Evolutionary conservation across 2,888 invertebrate genomes (phyloP).

Genomic region (Drosophila borealis): DNA sequence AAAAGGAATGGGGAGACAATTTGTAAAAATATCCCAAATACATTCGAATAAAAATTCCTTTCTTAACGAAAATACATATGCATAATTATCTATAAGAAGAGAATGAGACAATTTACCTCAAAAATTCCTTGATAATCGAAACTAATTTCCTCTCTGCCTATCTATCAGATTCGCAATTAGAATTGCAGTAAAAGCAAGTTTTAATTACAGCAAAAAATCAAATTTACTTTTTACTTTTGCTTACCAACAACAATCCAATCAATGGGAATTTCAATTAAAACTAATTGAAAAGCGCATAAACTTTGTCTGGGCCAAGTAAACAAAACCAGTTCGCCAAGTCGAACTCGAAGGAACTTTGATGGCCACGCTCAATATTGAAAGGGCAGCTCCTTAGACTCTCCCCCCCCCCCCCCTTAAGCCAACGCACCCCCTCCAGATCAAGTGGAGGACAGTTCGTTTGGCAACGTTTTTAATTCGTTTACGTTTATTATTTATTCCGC

Average conservation of each 20-base stretch:
- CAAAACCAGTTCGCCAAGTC: constrained; percentile 49
- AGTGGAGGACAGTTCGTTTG: constrained; percentile 55
- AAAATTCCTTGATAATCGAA: background rate
- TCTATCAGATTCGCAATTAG: background rate
- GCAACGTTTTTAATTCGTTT: constrained; percentile 81
- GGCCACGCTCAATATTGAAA: constrained; percentile 54
- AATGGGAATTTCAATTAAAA: constrained; percentile 76
- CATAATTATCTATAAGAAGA: no score
- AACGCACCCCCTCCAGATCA: background rate
- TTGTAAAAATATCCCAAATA: no score
- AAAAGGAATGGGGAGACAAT: no score
- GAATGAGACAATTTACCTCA: no score
- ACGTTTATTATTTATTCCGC: constrained; percentile 82
- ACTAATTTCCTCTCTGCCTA: background rate
- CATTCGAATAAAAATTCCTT: no score
- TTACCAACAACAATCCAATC: constrained; percentile 38
- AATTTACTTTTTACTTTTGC: constrained; percentile 36
- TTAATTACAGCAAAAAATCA: constrained; percentile 51
- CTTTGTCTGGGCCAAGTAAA: constrained; percentile 62
- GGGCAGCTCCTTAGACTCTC: constrained; percentile 28
- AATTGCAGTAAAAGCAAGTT: constrained; percentile 19
- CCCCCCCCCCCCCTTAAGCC: no score
- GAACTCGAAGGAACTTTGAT: constrained; percentile 52
- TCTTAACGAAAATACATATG: no score
- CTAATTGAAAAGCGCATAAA: constrained; percentile 74